A percentile compares a stretch with the other conserved stretches of the same genome.
Evolutionary conservation across 2,888 invertebrate species (phyloP).

Genomic region (Lapara coniferarum): DNA sequence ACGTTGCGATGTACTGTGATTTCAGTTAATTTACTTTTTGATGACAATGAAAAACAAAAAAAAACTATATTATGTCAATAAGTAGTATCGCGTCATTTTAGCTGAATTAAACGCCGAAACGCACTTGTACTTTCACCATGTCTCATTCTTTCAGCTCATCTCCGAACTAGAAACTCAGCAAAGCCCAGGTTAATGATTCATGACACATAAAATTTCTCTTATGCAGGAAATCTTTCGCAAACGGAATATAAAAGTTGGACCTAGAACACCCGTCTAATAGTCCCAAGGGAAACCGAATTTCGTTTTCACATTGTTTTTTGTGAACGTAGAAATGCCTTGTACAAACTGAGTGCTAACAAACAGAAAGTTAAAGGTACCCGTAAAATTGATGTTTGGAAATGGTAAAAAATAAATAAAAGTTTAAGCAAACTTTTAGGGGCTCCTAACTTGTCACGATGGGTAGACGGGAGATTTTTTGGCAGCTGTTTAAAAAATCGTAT

Average conservation of each 20-base stretch:
- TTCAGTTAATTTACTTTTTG: too few relatives aligned
- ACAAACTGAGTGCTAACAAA: conserved; percentile 15
- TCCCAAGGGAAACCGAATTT: conserved; percentile 28
- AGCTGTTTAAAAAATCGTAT: not conserved
- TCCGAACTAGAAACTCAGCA: too few relatives aligned
- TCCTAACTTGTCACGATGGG: not conserved
- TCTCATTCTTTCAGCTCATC: too few relatives aligned
- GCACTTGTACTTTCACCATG: too few relatives aligned
- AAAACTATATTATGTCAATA: too few relatives aligned
- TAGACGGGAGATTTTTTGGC: not conserved
- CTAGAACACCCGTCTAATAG: conserved; percentile 2
- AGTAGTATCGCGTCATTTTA: too few relatives aligned
- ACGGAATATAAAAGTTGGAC: conserved; percentile 3
- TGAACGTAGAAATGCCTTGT: not conserved
- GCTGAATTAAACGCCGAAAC: too few relatives aligned
- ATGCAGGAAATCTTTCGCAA: not conserved
- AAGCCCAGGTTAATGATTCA: too few relatives aligned
- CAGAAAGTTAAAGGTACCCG: conserved; percentile 26
- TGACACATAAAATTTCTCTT: not conserved
- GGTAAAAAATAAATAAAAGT: conserved; percentile 20
- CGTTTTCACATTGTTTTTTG: conserved; percentile 18
- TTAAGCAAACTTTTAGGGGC: conserved; percentile 9
- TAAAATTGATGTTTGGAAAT: conserved; percentile 25
- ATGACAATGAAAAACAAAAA: too few relatives aligned
- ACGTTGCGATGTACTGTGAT: too few relatives aligned